A percentile compares a stretch with the other conserved stretches of the same genome.
Conservation (phyloP, 2,888 invertebrate species). For the Psylliodes chrysocephalus region DNA sequence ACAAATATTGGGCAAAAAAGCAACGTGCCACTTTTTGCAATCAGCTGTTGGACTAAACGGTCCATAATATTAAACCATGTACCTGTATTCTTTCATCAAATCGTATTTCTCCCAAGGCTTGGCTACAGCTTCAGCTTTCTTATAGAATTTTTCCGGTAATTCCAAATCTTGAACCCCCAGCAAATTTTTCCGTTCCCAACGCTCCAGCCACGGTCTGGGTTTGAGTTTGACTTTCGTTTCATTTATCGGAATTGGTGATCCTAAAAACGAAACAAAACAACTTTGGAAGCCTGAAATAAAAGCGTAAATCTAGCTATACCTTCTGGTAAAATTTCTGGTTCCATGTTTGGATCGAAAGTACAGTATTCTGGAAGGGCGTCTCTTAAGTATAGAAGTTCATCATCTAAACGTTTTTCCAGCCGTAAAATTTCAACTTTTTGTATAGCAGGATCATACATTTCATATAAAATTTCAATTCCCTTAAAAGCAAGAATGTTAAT, state of each 20-base stretch:
- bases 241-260: slow-evolving; percentile 59
- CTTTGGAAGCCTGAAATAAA: not conserved
- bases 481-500: slow-evolving; percentile 38
- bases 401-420: slow-evolving; percentile 93
- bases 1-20: too few relatives aligned
- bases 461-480: slow-evolving; percentile 77
- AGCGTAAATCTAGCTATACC: slow-evolving; percentile 62
- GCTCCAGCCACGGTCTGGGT: slow-evolving; percentile 88
- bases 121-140: slow-evolving; percentile 68
- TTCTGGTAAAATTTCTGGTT: slow-evolving; percentile 81
- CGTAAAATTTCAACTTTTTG: slow-evolving; percentile 89
- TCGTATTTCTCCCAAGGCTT: slow-evolving; percentile 92
- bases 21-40: too few relatives aligned
- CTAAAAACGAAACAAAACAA: slow-evolving; percentile 46
- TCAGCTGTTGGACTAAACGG: too few relatives aligned
- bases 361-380: slow-evolving; percentile 93
- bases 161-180: slow-evolving; percentile 71
- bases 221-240: slow-evolving; percentile 73
- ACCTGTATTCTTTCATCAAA: slow-evolving; percentile 92
- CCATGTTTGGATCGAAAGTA: slow-evolving; percentile 93
- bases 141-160: slow-evolving; percentile 58
- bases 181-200: slow-evolving; percentile 85
- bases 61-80: slow-evolving; percentile 48
- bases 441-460: slow-evolving; percentile 94
- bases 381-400: slow-evolving; percentile 85